These are phyloP conservation scores for Diplazon laetatorius DNA, from an alignment of 2,888 invertebrate genomes.

Conservation along the genomic window DNA sequence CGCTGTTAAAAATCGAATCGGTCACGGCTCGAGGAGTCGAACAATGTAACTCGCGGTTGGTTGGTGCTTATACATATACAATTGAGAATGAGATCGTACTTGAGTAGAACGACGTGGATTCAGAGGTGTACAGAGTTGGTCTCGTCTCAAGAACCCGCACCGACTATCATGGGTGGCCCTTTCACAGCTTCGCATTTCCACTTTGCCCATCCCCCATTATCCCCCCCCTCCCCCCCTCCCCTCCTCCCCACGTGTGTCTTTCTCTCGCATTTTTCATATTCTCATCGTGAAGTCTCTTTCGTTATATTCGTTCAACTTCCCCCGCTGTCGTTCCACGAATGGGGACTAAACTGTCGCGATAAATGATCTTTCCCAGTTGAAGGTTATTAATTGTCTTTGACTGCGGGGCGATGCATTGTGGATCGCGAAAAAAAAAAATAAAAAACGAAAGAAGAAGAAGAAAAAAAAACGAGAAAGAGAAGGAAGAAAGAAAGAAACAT, in stretches of 20 bases:
- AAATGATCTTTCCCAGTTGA: conserved; percentile 80
- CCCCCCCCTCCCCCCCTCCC: conserved; percentile 20
- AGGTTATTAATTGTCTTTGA: conserved; percentile 82
- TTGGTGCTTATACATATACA: conserved; percentile 10
- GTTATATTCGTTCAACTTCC: conserved; percentile 14
- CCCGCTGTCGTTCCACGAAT: conserved; percentile 47
- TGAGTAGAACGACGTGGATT: conserved; percentile 52
- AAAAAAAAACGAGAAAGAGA: too few relatives aligned
- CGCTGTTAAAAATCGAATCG: conserved; percentile 81
- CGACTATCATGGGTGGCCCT: conserved; percentile 59
- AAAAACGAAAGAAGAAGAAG: too few relatives aligned
- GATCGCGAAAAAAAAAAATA: too few relatives aligned
- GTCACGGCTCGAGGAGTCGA: conserved; percentile 79
- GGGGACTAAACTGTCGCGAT: conserved; percentile 81
- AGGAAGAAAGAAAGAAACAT: too few relatives aligned
- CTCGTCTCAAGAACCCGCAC: conserved; percentile 47
- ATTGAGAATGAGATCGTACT: conserved; percentile 41
- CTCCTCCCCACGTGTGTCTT: conserved; percentile 47
- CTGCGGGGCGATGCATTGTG: conserved; percentile 78
- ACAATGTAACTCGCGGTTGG: conserved; percentile 70
- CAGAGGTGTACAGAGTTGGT: too few relatives aligned
- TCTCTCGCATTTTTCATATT: conserved; percentile 13
- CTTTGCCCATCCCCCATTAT: conserved; percentile 16
- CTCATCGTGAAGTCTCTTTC: conserved; percentile 32
- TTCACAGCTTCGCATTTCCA: conserved; percentile 48